Evolutionary conservation across 1,140 invertebrate species (phyloP), one percentile per base, ranked within the genome.

Genomic region (Zophobas atratus): DNA sequence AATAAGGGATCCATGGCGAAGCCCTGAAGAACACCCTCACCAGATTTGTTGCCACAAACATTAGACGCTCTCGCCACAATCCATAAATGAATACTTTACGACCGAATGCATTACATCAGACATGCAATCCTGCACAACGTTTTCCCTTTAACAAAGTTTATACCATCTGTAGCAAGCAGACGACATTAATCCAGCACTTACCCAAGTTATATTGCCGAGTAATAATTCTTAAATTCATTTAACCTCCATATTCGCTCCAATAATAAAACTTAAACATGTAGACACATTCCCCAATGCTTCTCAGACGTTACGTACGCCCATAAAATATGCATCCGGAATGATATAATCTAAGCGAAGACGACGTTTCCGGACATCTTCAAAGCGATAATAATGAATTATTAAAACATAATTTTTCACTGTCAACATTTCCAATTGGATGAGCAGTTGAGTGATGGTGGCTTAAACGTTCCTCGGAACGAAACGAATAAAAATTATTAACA

Each of bases 321-420:
- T 46, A 46, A 46, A 46, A 46, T 46, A 46, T 46, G 43, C 43
- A 46, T 46, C 8, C 8, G 8, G 43, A 46, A 46, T 46, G 8
- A 4, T 46, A 46, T 46, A 46, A 46, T 46, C 3, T 46, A 46
- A 46, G 3, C 8, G 43, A 8, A 46, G 43, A 8, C 3, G 43
- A 46, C 43, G 43, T 46, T 46, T 46, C 43, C 43, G 20, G 20
- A 20, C 49, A 53, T 57, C 33, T 4, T 57, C 43, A 46, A 46
- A 1, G 33, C 20, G 33, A 2, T 34, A 57, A 35, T 36, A 67
- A 67, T 67, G 39, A 67, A 67, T 67, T 67, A 67, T 67, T 67
- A 67, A 67, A 67, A 46, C 33, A 67, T 43, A 67, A 67, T 67
- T 67, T 43, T 43, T 67, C 39, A 43, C 60, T 46, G 60, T 67